A percentile compares a stretch with the other conserved stretches of the same genome.
Evolutionary conservation across 1,140 invertebrate species (phyloP).

Genomic region (Drosophila leontia): DNA sequence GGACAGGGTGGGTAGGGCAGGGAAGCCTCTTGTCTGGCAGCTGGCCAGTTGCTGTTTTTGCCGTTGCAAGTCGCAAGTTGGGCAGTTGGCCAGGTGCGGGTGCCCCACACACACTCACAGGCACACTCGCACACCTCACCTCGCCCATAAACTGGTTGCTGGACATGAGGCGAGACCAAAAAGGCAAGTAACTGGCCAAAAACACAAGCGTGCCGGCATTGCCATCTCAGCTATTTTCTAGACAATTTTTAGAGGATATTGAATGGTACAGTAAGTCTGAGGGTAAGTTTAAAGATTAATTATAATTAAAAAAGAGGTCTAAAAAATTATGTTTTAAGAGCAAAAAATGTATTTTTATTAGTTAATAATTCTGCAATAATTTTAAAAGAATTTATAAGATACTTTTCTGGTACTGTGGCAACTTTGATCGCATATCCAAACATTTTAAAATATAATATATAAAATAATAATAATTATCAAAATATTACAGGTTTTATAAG

Average conservation of each 20-base stretch:
- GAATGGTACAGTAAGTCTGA: not conserved
- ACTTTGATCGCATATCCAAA: too few species aligned
- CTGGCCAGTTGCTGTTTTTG: conserved; percentile 45
- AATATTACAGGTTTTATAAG: not conserved
- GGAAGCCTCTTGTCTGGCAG: conserved; percentile 48
- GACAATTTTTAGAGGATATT: not conserved
- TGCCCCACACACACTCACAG: conserved; percentile 63
- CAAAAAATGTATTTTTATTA: not conserved
- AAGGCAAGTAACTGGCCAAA: conserved; percentile 35
- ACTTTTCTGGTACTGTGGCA: too few species aligned
- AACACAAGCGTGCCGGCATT: conserved; percentile 10
- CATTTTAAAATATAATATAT: not conserved
- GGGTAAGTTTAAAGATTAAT: not conserved
- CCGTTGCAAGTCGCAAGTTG: conserved; percentile 62
- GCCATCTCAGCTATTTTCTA: conserved; percentile 22
- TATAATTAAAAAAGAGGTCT: too few species aligned
- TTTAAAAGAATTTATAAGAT: not conserved
- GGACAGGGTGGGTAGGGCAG: conserved; percentile 39
- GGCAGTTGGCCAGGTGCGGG: conserved; percentile 83
- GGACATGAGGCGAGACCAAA: conserved; percentile 56
- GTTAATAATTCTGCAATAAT: not conserved
- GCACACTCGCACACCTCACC: conserved; percentile 33
- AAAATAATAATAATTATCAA: not conserved
- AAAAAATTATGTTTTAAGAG: too few species aligned
- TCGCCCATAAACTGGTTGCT: conserved; percentile 54